Percentiles rank a stretch among this genome's conserved stretches.
Evolutionary conservation across 1,140 invertebrate genomes (phyloP).

Genomic region (Drosophila repletoides): DNA sequence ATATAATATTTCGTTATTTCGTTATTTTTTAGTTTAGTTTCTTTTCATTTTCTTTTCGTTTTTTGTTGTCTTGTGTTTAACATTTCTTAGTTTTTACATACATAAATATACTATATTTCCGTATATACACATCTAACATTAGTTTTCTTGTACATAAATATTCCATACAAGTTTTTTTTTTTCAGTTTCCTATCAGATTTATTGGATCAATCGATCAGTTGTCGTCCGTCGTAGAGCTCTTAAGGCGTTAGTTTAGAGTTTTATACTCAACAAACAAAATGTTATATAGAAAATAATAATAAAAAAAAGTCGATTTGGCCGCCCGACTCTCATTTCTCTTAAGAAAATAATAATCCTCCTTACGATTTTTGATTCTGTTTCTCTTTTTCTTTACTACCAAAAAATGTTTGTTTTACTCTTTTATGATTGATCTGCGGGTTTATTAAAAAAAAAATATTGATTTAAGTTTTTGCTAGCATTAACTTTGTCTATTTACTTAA

Average conservation of each 20-base stretch:
- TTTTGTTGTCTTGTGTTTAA: conserved; percentile 18
- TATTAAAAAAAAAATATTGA: neutral
- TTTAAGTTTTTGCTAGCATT: neutral
- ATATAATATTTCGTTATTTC: conserved; percentile 66
- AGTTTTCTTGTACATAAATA: conserved; percentile 45
- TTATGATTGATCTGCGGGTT: too few species aligned
- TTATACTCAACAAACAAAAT: neutral
- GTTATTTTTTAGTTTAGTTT: conserved; percentile 45
- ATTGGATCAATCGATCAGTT: conserved; percentile 21
- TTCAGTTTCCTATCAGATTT: conserved; percentile 22
- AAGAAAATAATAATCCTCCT: too few species aligned
- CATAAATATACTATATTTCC: conserved; percentile 37
- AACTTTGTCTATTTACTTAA: conserved; percentile 2
- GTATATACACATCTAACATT: neutral
- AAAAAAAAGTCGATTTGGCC: conserved; percentile 4
- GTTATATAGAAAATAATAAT: neutral
- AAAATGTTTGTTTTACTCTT: conserved; percentile 4
- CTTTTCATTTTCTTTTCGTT: conserved; percentile 23
- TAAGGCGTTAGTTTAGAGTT: conserved; percentile 27
- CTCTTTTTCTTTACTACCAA: conserved; percentile 27
- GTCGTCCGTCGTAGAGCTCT: conserved; percentile 36
- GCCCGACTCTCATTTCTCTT: too few species aligned
- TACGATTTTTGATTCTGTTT: neutral
- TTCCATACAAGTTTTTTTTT: conserved; percentile 35
- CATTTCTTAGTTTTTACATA: conserved; percentile 12